Percentiles rank a stretch among this genome's conserved stretches.
Evolutionary conservation across 2,888 invertebrate species (phyloP).

Genomic region (Nowickia ferox): DNA sequence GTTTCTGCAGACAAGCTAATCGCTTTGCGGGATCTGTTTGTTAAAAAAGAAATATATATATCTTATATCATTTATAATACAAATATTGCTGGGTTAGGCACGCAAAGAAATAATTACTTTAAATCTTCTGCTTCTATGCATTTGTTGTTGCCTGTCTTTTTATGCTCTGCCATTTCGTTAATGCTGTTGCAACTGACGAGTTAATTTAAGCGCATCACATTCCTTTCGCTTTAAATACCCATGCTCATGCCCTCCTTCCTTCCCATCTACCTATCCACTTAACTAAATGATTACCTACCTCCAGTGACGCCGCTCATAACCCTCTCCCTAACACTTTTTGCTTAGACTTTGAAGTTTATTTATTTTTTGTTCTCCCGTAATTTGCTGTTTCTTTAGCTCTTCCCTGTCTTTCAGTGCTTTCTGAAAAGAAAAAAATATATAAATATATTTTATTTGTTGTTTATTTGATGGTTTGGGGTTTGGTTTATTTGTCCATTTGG

Average conservation of each 20-base stretch:
- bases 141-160: slow-evolving; percentile 32
- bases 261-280: slow-evolving; percentile 64
- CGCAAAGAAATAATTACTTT: slow-evolving; percentile 4
- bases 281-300: slow-evolving; percentile 66
- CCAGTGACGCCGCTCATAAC: not conserved
- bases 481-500: slow-evolving; percentile 53
- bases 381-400: slow-evolving; percentile 32
- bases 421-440: not conserved
- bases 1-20: no score
- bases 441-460: slow-evolving; percentile 27
- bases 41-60: no score
- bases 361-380: slow-evolving; percentile 15
- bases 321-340: not conserved
- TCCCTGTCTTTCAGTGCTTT: slow-evolving; percentile 28
- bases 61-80: not conserved
- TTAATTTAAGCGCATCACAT: slow-evolving; percentile 73
- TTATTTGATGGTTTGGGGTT: slow-evolving; percentile 38
- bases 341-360: slow-evolving; percentile 16
- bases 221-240: slow-evolving; percentile 70
- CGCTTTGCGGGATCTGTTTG: no score
- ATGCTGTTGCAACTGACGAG: slow-evolving; percentile 68
- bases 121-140: slow-evolving; percentile 35
- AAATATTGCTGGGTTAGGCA: slow-evolving; percentile 36
- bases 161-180: slow-evolving; percentile 43
- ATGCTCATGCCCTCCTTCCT: slow-evolving; percentile 62